Conservation (phyloP, 1,140 invertebrate genomes). For the Drosophila funebris region DNA sequence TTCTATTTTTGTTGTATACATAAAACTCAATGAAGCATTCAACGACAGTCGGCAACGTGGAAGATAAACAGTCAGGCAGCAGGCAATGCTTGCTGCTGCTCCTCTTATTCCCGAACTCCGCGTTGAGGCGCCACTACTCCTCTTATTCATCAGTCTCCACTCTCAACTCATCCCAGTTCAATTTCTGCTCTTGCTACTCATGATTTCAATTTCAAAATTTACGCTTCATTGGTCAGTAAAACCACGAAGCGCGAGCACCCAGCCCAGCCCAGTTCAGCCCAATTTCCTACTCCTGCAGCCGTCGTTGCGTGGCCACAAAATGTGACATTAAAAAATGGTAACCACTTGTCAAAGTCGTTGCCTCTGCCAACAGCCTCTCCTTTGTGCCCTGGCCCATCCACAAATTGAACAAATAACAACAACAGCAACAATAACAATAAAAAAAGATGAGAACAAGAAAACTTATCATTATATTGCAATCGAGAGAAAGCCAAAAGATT, state of each 20-base stretch:
- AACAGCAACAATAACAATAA: background rate
- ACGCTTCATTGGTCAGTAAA: constrained; percentile 75
- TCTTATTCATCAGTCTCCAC: background rate
- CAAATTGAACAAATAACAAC: too few species aligned
- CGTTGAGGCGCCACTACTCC: too few species aligned
- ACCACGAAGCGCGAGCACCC: background rate
- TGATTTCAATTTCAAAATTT: constrained; percentile 80
- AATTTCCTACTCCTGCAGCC: background rate
- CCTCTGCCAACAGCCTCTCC: background rate
- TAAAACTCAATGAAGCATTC: constrained; percentile 78
- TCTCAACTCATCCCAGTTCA: constrained; percentile 10
- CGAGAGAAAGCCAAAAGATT: background rate
- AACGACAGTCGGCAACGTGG: constrained; percentile 51
- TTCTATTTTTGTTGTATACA: constrained; percentile 35
- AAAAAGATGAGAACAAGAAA: constrained; percentile 24
- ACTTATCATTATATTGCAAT: constrained; percentile 58
- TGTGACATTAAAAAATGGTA: constrained; percentile 80
- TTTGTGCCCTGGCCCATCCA: background rate
- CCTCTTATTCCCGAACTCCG: background rate
- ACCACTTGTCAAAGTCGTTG: constrained; percentile 67
- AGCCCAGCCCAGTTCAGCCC: background rate
- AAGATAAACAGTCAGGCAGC: constrained; percentile 60
- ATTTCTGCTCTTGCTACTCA: constrained; percentile 46
- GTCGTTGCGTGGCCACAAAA: constrained; percentile 54
- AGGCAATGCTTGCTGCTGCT: constrained; percentile 17